Conservation (phyloP, 2,797 vertebrate genomes). For the Pipistrellus kuhlii region DNA sequence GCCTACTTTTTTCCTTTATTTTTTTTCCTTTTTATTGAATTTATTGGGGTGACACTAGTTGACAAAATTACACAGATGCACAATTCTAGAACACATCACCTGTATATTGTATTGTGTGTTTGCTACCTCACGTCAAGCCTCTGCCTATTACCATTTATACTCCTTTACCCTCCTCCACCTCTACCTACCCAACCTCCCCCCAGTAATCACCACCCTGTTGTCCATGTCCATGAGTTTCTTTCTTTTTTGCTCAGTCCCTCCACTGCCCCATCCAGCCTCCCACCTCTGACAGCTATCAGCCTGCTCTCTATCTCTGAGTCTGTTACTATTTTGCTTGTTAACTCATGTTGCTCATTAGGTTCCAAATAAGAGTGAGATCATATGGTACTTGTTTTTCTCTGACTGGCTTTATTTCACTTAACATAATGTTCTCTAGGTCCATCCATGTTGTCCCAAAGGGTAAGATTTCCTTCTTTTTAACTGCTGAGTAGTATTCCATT, state of each 20-base stretch:
- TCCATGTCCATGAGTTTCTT: not conserved
- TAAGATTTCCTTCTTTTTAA: not conserved
- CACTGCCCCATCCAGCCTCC: not conserved
- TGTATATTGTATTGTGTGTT: not conserved
- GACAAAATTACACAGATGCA: not conserved
- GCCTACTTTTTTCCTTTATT: not conserved
- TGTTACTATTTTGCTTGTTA: not conserved
- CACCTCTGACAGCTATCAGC: not conserved
- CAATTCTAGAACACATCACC: not conserved
- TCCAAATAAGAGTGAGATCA: not conserved
- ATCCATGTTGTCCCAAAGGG: not conserved
- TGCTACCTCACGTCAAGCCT: not conserved
- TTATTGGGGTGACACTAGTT: not conserved
- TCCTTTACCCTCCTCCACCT: not conserved
- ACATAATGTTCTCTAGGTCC: not conserved
- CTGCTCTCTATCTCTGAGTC: not conserved
- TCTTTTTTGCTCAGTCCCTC: not conserved
- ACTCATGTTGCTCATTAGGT: not conserved
- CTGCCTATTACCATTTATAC: not conserved
- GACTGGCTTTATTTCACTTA: not conserved
- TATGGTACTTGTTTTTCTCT: not conserved
- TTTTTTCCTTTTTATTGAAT: not conserved
- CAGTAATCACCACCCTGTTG: not conserved
- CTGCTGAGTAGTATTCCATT: not conserved
- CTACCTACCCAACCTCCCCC: not conserved